A percentile compares a stretch with the other conserved stretches of the same genome.
Evolutionary conservation across 2,888 invertebrate genomes (phyloP).

Genomic region (Heliconius aoede): DNA sequence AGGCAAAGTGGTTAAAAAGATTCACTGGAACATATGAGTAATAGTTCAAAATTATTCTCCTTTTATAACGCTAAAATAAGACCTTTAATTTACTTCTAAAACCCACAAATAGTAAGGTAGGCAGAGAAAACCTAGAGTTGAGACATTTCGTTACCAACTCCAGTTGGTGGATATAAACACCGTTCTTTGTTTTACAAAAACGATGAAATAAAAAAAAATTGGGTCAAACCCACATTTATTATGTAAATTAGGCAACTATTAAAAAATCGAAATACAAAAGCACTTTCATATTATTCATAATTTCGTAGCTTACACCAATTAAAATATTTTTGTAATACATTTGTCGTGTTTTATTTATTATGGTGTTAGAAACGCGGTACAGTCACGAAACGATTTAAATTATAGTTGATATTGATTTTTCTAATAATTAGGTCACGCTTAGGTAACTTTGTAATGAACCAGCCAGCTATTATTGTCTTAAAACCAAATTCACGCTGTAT

Average conservation of each 20-base stretch:
- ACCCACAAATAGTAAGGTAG: too few species aligned
- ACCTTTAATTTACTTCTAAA: too few species aligned
- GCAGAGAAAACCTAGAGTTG: too few species aligned
- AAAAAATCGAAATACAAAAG: not conserved
- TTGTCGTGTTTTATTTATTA: constrained; percentile 4
- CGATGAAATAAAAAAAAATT: too few species aligned
- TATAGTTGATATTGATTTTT: constrained; percentile 18
- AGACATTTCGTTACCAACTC: too few species aligned
- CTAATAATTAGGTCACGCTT: constrained; percentile 13
- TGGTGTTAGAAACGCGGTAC: not conserved
- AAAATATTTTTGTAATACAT: not conserved
- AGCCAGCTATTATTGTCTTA: too few species aligned
- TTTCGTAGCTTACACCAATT: not conserved
- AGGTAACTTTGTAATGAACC: not conserved
- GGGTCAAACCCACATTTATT: too few species aligned
- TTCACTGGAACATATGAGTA: not conserved
- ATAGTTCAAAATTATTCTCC: not conserved
- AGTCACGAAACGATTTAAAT: not conserved
- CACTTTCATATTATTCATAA: not conserved
- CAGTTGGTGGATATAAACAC: too few species aligned
- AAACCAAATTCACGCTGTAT: too few species aligned
- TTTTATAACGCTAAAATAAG: not conserved
- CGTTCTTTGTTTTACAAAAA: too few species aligned
- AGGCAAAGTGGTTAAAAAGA: not conserved
- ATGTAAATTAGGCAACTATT: too few species aligned